Evolutionary conservation across 2,113 vertebrate genomes (phyloP), one percentile per base, ranked within the genome.

Genomic region (Neomonachus schauinslandi): DNA sequence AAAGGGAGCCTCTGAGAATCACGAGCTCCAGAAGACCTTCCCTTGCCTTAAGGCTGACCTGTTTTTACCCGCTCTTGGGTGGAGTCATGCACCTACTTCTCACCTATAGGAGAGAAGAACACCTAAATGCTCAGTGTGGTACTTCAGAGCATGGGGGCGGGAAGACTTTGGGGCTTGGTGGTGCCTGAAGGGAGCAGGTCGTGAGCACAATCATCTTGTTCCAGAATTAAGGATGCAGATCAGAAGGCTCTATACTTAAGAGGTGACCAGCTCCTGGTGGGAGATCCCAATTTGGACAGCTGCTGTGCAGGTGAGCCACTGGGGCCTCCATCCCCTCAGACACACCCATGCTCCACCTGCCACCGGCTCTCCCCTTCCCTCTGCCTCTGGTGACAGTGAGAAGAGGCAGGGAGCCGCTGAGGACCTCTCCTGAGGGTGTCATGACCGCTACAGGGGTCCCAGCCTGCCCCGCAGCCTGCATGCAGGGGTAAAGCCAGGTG

Each of bases 211-310:
- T 57, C 33, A 0, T 96, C 57, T 72, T 92, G 42, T 98, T 98
- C 53, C 85, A 98, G 98, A 98, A 87, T 97, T 71, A 98, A 97
- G 91, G 93, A 97, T 63, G 77, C 46, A 0, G 81, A 97, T 4
- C 97, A 97, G 89, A 96, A 97, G 72, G 76, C 74, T 67, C 86
- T 98, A 24, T 98, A 95, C 55, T 0, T 13, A 13, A 81, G 81
- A 86, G 93, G 92, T 0, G 67, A 63, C 65, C 98, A 95, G 87
- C 91, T 98, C 11, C 81, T 98, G 65, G 85, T 95, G 59, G 98
- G 98, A 61, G 88, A 98, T 21, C 91, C 97, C 1, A 14, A 28
- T 4, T 10, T 4, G 4, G 97, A 98, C 63, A 46, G 59, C 65
- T 86, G 94, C 28, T 55, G 18, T 53, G 87, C 98, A 80, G 97